phyloP scores from a whole-genome alignment of 1,140 invertebrate species.

The Brachionus asplanchnoidis region DNA sequence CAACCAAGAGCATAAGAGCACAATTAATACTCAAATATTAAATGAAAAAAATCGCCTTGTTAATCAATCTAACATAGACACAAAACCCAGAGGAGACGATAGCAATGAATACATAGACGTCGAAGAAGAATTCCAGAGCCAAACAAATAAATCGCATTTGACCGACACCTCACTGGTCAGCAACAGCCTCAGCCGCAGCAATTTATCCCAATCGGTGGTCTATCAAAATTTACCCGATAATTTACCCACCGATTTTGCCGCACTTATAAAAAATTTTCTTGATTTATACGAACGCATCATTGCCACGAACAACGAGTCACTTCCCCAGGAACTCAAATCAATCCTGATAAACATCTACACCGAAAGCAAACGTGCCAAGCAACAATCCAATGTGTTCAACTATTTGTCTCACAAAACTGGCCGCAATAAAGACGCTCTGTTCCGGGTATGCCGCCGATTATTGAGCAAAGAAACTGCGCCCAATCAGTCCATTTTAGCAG shows the following conservation, averaged over 20 bases:
- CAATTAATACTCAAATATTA: background rate
- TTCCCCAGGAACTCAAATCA: background rate
- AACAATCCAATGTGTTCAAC: background rate
- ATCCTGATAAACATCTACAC: background rate
- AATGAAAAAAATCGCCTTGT: conserved; percentile 7
- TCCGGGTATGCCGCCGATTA: background rate
- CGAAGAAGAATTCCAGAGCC: background rate
- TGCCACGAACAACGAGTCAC: background rate
- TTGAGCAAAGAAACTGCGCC: background rate
- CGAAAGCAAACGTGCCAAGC: conserved; percentile 1
- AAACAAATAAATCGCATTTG: conserved; percentile 1
- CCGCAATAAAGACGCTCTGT: conserved; percentile 14
- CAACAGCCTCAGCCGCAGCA: conserved; percentile 6
- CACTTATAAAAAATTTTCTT: background rate
- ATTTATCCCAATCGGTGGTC: background rate
- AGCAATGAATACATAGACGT: conserved; percentile 33
- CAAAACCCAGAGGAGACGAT: background rate
- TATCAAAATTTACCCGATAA: background rate
- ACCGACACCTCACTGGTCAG: background rate
- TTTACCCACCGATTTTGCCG: background rate
- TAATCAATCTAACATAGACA: background rate
- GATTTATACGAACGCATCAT: background rate
- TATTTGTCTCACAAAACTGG: background rate
- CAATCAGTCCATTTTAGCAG: background rate
- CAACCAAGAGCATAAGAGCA: background rate